Evolutionary conservation across 2,888 invertebrate genomes (phyloP).

Genomic region (Macaria liturata): DNA sequence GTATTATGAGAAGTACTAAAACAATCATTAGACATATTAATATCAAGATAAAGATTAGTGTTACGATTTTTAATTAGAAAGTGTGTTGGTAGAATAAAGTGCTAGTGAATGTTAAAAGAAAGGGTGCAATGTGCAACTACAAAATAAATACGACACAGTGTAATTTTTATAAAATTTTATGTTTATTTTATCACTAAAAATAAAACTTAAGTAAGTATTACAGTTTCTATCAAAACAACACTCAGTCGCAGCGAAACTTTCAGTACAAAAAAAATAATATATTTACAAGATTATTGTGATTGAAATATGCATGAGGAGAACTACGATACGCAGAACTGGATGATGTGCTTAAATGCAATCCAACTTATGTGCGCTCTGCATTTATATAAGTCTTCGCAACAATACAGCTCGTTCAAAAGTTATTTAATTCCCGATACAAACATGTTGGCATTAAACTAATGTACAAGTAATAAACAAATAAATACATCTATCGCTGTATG

Average conservation of each 20-base stretch:
- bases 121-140: constrained; percentile 64
- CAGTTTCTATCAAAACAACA: constrained; percentile 81
- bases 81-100: constrained; percentile 46
- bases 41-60: too few species aligned
- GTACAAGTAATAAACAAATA: constrained; percentile 63
- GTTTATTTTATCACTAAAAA: constrained; percentile 82
- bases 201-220: constrained; percentile 82
- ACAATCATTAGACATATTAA: too few species aligned
- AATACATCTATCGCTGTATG: constrained; percentile 71
- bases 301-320: constrained; percentile 30
- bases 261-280: constrained; percentile 69
- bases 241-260: constrained; percentile 78
- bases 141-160: constrained; percentile 60
- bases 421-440: constrained; percentile 41
- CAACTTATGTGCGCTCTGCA: constrained; percentile 43
- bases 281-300: constrained; percentile 65
- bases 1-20: too few species aligned
- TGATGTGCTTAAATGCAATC: constrained; percentile 68
- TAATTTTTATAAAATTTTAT: constrained; percentile 67
- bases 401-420: constrained; percentile 40
- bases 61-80: constrained; percentile 35
- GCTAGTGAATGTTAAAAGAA: constrained; percentile 64
- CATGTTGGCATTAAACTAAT: constrained; percentile 51
- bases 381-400: constrained; percentile 22
- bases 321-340: constrained; percentile 53